Base-by-base conservation (phyloP, 1,140 invertebrate genomes). In the Lepidurus arcticus region DNA sequence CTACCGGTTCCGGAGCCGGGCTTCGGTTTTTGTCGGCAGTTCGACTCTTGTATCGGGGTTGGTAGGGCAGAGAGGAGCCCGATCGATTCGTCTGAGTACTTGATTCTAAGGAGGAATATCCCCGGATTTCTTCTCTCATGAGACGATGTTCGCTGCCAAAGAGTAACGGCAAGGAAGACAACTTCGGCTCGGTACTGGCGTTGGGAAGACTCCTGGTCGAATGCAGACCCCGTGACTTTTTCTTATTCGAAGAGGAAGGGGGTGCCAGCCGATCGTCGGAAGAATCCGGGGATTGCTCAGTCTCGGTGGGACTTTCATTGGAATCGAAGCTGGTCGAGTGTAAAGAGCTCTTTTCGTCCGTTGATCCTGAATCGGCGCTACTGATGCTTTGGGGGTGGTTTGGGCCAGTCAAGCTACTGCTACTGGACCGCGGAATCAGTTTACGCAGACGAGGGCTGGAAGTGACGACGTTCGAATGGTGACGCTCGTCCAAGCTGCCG, bases 221-320 rank as follows among this genome's bases (percentile, higher is more conserved):
- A 65, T 1, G 3, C 45, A 10, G 1, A 47, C 42, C 77, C 81
- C 73, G 42, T 80, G 76, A 21, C 76, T 74, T 81, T 78, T 42
- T 82, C 81, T 42, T 79, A 34, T 34, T 34, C 4, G 34, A 34
- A 80, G 78, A 75, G 7, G 44, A 43, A 13, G 34, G 34, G 11
- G 44, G 73, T 21, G 26, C 34, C 73, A 45, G 73, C 24, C 73
- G 77, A 21, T 78, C 75, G 45, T 80, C 81, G 24, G 82, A 82
- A 11, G 83, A 84, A 45, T 84, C 83, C 0, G 83, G 79, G 10
- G 82, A 83, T 65, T 81, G 80, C 76, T 84, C 83, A 2, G 82
- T 83, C 75, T 84, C 83, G 10, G 83, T 83, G 21, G 83, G 82
- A 79, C 82, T 83, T 79, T 82, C 83, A 73, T 83, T 82, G 2